Conservation (phyloP, 2,113 vertebrate species). For the Varanus komodoensis region DNA sequence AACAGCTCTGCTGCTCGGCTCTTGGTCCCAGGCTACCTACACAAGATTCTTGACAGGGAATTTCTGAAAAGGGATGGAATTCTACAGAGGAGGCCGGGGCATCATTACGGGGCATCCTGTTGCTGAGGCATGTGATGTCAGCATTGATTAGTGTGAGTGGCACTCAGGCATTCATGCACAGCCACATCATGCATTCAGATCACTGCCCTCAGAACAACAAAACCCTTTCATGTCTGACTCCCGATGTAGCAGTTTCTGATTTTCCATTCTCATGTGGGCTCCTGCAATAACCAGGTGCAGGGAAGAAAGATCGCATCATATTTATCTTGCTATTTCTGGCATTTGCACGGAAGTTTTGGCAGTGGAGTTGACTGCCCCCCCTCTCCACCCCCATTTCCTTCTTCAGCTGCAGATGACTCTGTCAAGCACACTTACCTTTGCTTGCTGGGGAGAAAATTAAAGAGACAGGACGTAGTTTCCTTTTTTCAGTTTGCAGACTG, state of each 20-base stretch:
- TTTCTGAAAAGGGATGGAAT: constrained; percentile 19
- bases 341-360: neutral
- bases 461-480: neutral
- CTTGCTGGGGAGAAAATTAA: neutral
- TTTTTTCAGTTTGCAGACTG: constrained; percentile 6
- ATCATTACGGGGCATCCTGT: neutral
- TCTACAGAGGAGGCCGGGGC: neutral
- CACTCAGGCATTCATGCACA: neutral
- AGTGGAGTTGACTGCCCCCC: neutral
- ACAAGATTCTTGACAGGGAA: neutral
- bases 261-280: neutral
- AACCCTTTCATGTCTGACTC: neutral
- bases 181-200: neutral
- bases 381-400: neutral
- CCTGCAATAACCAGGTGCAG: too few relatives aligned
- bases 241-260: neutral
- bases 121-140: neutral
- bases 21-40: neutral
- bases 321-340: rapidly evolving
- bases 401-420: constrained; percentile 19
- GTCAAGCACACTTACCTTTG: neutral
- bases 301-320: neutral
- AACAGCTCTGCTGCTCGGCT: neutral
- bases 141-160: neutral
- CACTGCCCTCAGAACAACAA: neutral